phyloP scores from a whole-genome alignment of 2,797 vertebrate species.

The Coregonus sp. region DNA sequence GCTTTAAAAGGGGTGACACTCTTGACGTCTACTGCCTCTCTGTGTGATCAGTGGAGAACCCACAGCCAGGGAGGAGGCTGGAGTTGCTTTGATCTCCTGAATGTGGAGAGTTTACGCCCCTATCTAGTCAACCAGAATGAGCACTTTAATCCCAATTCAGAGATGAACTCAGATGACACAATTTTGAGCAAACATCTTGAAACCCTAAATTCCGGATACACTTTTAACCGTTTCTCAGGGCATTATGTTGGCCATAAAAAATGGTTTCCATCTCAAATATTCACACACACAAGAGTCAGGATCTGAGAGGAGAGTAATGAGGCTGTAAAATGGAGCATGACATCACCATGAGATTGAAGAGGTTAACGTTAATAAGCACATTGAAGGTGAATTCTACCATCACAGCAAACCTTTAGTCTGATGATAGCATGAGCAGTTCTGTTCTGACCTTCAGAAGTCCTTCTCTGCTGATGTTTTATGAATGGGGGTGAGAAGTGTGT shows the following conservation, averaged over 20 bases:
- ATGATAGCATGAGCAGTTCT: slow-evolving; percentile 48
- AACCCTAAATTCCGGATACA: background rate
- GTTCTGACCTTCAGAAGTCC: slow-evolving; percentile 58
- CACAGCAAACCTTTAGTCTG: slow-evolving; percentile 38
- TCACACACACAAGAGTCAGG: background rate
- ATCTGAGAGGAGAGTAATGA: background rate
- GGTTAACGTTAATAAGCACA: slow-evolving; percentile 50
- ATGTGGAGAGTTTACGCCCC: background rate
- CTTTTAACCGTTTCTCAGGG: background rate
- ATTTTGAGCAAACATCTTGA: background rate
- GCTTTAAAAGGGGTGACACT: slow-evolving; percentile 15
- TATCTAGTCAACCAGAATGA: background rate
- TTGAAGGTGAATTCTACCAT: slow-evolving; percentile 54
- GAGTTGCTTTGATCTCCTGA: background rate
- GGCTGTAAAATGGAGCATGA: slow-evolving; percentile 14
- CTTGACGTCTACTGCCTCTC: background rate
- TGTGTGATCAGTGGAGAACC: slow-evolving; percentile 1
- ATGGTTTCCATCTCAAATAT: background rate
- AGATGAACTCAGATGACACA: background rate
- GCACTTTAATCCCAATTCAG: background rate
- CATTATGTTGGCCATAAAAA: background rate
- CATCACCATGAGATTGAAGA: background rate
- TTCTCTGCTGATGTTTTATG: slow-evolving; percentile 44
- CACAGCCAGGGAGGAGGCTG: background rate
- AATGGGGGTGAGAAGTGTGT: slow-evolving; percentile 7